Base-by-base conservation (phyloP, 2,888 invertebrate species). In the Rhyacophila evoluta region DNA sequence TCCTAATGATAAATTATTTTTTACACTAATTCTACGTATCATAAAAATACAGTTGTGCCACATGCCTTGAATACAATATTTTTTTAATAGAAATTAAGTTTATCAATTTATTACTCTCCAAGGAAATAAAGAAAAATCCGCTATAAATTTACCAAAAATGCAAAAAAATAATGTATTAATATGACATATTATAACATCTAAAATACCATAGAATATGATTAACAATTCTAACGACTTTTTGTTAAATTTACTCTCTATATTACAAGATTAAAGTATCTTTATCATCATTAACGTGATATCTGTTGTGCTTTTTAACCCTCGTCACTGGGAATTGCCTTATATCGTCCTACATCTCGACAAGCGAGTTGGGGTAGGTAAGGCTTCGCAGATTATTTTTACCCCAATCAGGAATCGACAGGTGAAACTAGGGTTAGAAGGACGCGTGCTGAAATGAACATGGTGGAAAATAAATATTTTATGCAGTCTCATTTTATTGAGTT, bases 391-490 rank as follows among this genome's bases (percentile, higher is more conserved):
- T 55, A 55, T 25, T 55, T 25, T 55, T 55, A 55, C 55, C 55
- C 55, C 8, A 55, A 55, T 55, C 55, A 55, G 10, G 55, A 55
- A 55, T 55, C 55, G 55, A 55, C 55, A 55, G 55, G 55, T 55
- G 41, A 55, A 25, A 19, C 19, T 19, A 19, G 55, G 55, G 55
- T 55, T 55, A 25, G 19, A 10, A 6, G 10, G 10, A 10, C 15
- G 55, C 55, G 55, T 55, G 55, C 25, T 10, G 19, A 55, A 55
- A 55, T 55, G 55, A 55, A 25, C 55, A 19, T 10, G 8, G 55
- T 19, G 2, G 10, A 19, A 19, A 55, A 55, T 55, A 55, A 55
- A 55, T 55, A 55, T 33, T 4, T 33, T 33, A 33, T 33, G 2
- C 2, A 33, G 6, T 6, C 29, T 2, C 29, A 33, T 33, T 33